Base-by-base conservation (phyloP, 2,113 vertebrate species). In the Dicaeum eximium region DNA sequence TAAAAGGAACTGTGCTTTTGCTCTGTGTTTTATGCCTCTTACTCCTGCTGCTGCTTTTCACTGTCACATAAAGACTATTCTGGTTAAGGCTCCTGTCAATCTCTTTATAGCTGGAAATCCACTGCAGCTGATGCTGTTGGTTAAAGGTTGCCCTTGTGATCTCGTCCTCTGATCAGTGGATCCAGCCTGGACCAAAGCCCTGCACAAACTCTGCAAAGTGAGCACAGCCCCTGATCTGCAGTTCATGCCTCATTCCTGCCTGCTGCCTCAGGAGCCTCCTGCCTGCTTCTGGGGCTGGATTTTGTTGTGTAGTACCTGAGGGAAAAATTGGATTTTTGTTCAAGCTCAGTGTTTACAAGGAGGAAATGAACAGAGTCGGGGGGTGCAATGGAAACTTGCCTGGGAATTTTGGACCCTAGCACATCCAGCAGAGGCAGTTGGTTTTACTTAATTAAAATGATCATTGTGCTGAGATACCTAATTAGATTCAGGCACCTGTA, bases 401-500 rank as follows among this genome's bases (percentile, higher is more conserved):
- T 81, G 83, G 86, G 69, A 89, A 62, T 86, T 79, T 92, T 15
- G 15, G 62, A 53, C 56, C 31, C 33, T 11, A 50, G 61, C 1
- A 4, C 86, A 87, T 66, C 77, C 86, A 95, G 86, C 77, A 81
- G 74, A 91, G 45, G 72, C 86, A 80, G 77, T 94, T 93, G 86
- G 95, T 83, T 93, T 88, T 83, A 56, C 77, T 91, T 96, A 88
- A 96, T 93, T 92, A 93, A 96, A 95, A 95, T 72, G 22, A 71
- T 80, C 3, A 0, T 71, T n/a, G 57, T 87, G 94, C 92, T 91
- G 91, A 93, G 80, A 91, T 88, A 89, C 48, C 77, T 92, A 93
- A 97, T 93, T 87, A 95, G 73, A 91, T 84, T 78, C 88, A 81
- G 88, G 69, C 83, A 96, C 91, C 94, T 95, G 94, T 92, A 86